A percentile compares a stretch with the other conserved stretches of the same genome.
These are phyloP conservation scores for Scaptomyza parva DNA, from an alignment of 2,888 invertebrate genomes.

Conservation along the genomic window DNA sequence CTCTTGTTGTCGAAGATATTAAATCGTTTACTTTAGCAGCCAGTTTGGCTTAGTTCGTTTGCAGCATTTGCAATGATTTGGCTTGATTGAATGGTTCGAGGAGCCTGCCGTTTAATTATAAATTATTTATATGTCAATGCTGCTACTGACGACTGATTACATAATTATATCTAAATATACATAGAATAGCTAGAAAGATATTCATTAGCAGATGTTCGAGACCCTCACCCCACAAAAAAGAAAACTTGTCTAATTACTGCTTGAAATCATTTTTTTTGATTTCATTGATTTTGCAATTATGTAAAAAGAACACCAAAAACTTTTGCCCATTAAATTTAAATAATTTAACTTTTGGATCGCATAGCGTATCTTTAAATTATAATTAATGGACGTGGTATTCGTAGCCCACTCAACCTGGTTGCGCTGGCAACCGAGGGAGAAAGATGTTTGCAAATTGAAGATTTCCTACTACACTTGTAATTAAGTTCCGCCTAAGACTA, in stretches of 20 bases:
- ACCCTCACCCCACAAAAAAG: not conserved
- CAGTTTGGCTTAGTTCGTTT: not conserved
- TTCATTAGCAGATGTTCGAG: conserved; percentile 46
- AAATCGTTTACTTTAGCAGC: conserved; percentile 42
- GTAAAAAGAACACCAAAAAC: conserved; percentile 33
- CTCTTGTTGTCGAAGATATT: conserved; percentile 53
- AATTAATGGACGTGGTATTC: conserved; percentile 48
- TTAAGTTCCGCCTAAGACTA: conserved; percentile 52
- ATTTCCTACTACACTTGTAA: conserved; percentile 52
- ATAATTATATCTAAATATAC: conserved; percentile 13
- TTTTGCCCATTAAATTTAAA: conserved; percentile 60
- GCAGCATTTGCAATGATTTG: not conserved
- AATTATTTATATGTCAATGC: conserved; percentile 11
- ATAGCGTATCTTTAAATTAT: conserved; percentile 48
- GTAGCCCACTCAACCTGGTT: conserved; percentile 19
- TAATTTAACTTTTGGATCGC: conserved; percentile 18
- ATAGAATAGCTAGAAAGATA: conserved; percentile 27
- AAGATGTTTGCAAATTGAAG: conserved; percentile 7
- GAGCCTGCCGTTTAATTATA: conserved; percentile 21
- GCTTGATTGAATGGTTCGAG: conserved; percentile 35
- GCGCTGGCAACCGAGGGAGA: conserved; percentile 25
- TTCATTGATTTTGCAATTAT: conserved; percentile 78
- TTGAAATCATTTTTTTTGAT: conserved; percentile 45
- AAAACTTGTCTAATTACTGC: conserved; percentile 66
- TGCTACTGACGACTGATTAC: not conserved